Evolutionary conservation across 2,797 vertebrate species (phyloP), one percentile per base, ranked within the genome.

Genomic region (Leptodactylus fallax): DNA sequence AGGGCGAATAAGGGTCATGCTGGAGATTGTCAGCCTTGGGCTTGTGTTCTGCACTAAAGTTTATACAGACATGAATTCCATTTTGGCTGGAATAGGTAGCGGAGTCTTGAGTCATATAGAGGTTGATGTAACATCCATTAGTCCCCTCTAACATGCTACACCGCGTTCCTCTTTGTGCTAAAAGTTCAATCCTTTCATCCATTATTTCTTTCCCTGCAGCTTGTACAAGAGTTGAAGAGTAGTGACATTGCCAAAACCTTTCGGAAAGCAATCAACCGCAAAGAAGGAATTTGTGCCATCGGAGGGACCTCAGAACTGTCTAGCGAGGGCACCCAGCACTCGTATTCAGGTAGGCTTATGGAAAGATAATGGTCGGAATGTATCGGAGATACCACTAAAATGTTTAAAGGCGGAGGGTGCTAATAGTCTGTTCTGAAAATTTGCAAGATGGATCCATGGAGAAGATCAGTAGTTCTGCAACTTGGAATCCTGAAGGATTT

Each of bases 301-400:
- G 98, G 98, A 3, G 98, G 98, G n/a, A 99, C 96, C 0, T 99
- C 98, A 0, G 97, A 97, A 88, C 93, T 96, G 90, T 99, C 98
- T 83, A 98, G 98, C 0, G 97, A 97, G 92, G 98, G 98, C 45
- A 99, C 98, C 0, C 98, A 99, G 89, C 98, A 99, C 92, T 99
- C 98, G 0, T 99, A 95, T 90, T 99, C 98, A 90, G 98, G 98
- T 99, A 93, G 0, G 0, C 16, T 11, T 9, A 3, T 17, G 45
- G 56, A 60, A 27, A 55, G n/a, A 55, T 12, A 16, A 78, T n/a
- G n/a, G 1, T 49, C 27, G 14, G 7, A 27, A 27, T 23, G 9
- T 23, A n/a, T 27, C 65, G 14, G 25, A 14, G 3, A 14, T 14
- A 25, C 16, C 67, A 9, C 13, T 36, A 3, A 71, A 45, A 9